These are phyloP conservation scores for Bradypodion pumilum DNA, from an alignment of 2,797 vertebrate genomes.

Conservation along the genomic window DNA sequence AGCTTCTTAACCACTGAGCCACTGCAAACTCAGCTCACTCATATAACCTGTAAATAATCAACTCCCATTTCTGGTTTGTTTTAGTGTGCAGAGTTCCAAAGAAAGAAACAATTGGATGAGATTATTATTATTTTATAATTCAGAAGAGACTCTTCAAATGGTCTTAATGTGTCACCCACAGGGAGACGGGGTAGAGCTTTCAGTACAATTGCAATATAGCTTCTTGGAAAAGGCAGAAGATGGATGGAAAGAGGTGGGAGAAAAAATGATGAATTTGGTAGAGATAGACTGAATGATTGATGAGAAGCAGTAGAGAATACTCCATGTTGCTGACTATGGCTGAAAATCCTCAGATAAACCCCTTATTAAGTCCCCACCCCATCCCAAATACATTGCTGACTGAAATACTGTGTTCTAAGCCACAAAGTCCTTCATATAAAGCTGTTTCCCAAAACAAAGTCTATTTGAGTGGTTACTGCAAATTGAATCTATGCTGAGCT, in stretches of 20 bases:
- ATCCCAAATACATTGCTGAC: background rate
- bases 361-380: background rate
- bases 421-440: background rate
- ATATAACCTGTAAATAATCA: background rate
- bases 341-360: conserved; percentile 10
- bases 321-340: conserved; percentile 19
- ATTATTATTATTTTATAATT: background rate
- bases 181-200: conserved; percentile 11
- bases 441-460: background rate
- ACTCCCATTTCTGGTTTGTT: background rate
- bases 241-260: conserved; percentile 15
- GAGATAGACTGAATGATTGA: conserved; percentile 9
- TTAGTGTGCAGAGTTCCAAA: background rate
- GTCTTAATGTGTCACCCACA: background rate
- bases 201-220: conserved; percentile 9
- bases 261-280: conserved; percentile 1
- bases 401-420: background rate
- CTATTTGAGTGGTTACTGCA: background rate
- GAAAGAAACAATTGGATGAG: background rate
- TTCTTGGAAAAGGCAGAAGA: conserved; percentile 15
- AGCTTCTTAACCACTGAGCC: too few species aligned
- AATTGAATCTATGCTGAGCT: conserved; percentile 5
- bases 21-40: too few species aligned
- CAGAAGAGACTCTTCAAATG: background rate
- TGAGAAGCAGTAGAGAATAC: background rate